Base-by-base conservation (phyloP, 1,140 invertebrate genomes). In the Pogonognathellus flavescens region DNA sequence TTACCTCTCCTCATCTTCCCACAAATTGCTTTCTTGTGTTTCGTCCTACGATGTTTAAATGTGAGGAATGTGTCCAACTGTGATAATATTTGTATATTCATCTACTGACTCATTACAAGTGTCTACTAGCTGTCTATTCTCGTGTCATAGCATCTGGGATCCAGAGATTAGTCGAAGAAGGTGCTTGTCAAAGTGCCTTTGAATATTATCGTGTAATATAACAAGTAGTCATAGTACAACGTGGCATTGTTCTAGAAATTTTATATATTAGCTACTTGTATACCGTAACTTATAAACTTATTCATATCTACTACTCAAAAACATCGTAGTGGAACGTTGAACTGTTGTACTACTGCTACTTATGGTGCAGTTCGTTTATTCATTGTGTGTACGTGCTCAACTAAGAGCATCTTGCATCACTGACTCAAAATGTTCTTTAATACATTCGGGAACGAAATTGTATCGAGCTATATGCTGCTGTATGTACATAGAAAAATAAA, bases 31-130 rank as follows among this genome's bases (percentile, higher is more conserved):
- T 76, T 76, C 70, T 76, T 50, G 41, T 76, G 70, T 76, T 76
- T 76, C 31, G 25, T 49, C 31, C 41, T 7, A 50, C 70, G 2
- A 49, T 18, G 31, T 50, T 31, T 76, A 13, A 16, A 70, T 72
- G 14, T 50, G 70, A 76, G 70, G 70, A 76, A 76, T 76, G 70
- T 50, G 70, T 76, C 70, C 70, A 76, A 76, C 70, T 76, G 70
- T 76, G 70, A 76, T 76, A 76, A 76, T 76, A 76, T 76, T 76
- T 76, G 41, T 76, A 14, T 76, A 76, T 76, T 76, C 70, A 76
- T 50, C 70, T 8, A 76, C 13, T 16, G 13, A 70, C 66, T 70
- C 66, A 18, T 76, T 76, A 76, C 70, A 76, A 76, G 70, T 18
- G 53, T 57, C 53, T 57, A 41, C 31, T 41, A 76, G 31, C 70